Percentiles rank a stretch among this genome's conserved stretches.
These are phyloP conservation scores for Hydractinia symbiolongicarpus DNA, from an alignment of 30 jellyfish, hydroid and myxozoan genomes.

Conservation along the genomic window DNA sequence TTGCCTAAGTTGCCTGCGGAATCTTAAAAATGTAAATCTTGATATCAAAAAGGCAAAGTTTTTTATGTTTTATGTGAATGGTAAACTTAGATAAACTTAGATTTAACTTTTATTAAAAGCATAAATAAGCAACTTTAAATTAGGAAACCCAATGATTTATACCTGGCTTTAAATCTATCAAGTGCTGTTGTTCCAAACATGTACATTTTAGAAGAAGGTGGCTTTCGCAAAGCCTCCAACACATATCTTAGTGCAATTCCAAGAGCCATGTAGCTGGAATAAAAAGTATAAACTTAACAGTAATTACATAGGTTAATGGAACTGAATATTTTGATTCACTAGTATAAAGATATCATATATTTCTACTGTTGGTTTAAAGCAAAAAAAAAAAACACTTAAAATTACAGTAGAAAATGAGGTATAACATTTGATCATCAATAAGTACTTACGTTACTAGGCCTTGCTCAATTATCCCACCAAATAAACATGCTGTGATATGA, in stretches of 20 bases:
- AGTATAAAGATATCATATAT: too few species aligned
- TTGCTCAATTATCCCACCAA: conserved; percentile 96
- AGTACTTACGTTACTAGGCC: conserved; percentile 91
- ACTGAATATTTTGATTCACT: neutral
- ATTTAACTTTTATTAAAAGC: too few species aligned
- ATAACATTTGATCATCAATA: neutral
- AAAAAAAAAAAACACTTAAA: neutral
- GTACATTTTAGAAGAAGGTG: conserved; percentile 88
- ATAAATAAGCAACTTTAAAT: too few species aligned
- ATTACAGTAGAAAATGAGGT: neutral
- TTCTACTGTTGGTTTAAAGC: neutral
- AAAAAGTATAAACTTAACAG: neutral
- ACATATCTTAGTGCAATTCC: conserved; percentile 97
- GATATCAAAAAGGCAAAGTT: too few species aligned
- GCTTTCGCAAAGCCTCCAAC: conserved; percentile 87
- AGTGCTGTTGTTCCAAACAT: conserved; percentile 98
- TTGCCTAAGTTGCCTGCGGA: too few species aligned
- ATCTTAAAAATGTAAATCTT: too few species aligned
- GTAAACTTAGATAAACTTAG: too few species aligned
- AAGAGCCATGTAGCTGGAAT: conserved; percentile 85
- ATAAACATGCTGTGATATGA: conserved; percentile 83
- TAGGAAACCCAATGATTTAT: too few species aligned
- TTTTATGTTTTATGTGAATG: too few species aligned
- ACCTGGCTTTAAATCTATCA: conserved; percentile 94
- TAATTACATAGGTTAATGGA: neutral